Evolutionary conservation across 2,797 vertebrate genomes (phyloP), one percentile per base, ranked within the genome.

Genomic region (Tragelaphus oryx): DNA sequence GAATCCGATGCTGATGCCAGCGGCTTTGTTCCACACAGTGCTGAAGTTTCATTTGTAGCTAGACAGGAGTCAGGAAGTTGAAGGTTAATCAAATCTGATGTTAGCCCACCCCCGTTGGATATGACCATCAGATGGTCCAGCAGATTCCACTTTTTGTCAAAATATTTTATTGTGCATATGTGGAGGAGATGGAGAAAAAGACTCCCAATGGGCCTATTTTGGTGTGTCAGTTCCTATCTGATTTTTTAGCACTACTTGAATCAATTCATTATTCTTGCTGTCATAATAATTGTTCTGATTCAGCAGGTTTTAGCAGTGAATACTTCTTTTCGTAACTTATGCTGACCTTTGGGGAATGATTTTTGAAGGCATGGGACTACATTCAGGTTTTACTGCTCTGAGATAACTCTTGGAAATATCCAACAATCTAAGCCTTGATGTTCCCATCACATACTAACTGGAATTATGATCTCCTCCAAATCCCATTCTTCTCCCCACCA

Each of bases 51-150:
- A 16, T 90, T 94, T 3, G 50, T 96, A 48, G 30, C 37, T 55
- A 48, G 83, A 5, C 41, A 2, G 68, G 94, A 11, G 82, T 84
- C 59, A 91, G 96, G 85, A 97, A 95, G 96, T 96, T 92, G 60
- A 92, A 93, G 97, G 87, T 98, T 98, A 98, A 98, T 97, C 94
- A 57, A 87, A 96, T 95, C 96, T 96, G 97, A 97, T 81, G 26
- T 97, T 97, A 59, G 97, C n/a, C 94, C 82, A 86, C 96, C 91
- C 97, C 44, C 30, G 89, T 10, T 82, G 83, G 92, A 95, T 91
- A 96, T 94, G 88, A 92, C 89, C 92, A 87, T 97, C 96, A 96
- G 94, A 96, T 81, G 94, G 71, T 59, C 22, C 86, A 48, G 95
- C 87, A 93, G 92, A 97, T 96, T 91, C 96, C 81, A 46, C 90